These are phyloP conservation scores for Leptobrachium ailaonicum DNA, from an alignment of 2,113 vertebrate species.

Conservation along the genomic window DNA sequence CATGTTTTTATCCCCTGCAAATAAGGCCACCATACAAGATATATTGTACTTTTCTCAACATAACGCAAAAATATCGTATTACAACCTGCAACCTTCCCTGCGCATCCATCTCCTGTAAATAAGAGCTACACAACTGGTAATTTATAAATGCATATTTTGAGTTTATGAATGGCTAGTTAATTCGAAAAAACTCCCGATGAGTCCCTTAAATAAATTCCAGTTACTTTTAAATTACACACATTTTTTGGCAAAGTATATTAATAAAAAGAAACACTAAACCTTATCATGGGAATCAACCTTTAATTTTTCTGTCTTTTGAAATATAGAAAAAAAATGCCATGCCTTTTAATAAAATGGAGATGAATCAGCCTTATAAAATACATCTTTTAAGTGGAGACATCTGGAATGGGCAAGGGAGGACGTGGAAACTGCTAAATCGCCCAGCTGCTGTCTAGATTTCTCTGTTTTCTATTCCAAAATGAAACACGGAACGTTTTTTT, in stretches of 20 bases:
- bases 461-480: slow-evolving; percentile 37
- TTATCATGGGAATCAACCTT: background rate
- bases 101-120: no score
- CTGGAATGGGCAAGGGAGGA: slow-evolving; percentile 32
- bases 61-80: no score
- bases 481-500: slow-evolving; percentile 12
- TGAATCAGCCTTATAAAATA: slow-evolving; percentile 31
- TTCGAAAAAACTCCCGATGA: background rate
- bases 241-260: slow-evolving; percentile 6
- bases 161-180: background rate
- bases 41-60: no score
- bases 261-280: background rate
- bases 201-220: background rate
- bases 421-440: slow-evolving; percentile 30
- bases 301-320: slow-evolving; percentile 10
- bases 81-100: no score
- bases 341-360: slow-evolving; percentile 1
- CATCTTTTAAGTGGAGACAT: slow-evolving; percentile 41
- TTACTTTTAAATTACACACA: background rate
- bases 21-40: no score
- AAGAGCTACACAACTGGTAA: no score
- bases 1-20: no score
- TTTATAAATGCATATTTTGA: no score
- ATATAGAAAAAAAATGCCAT: slow-evolving; percentile 13
- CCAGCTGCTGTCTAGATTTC: slow-evolving; percentile 46